Evolutionary conservation across 2,113 vertebrate genomes (phyloP).

Genomic region (Brachypodius melanocephalos): DNA sequence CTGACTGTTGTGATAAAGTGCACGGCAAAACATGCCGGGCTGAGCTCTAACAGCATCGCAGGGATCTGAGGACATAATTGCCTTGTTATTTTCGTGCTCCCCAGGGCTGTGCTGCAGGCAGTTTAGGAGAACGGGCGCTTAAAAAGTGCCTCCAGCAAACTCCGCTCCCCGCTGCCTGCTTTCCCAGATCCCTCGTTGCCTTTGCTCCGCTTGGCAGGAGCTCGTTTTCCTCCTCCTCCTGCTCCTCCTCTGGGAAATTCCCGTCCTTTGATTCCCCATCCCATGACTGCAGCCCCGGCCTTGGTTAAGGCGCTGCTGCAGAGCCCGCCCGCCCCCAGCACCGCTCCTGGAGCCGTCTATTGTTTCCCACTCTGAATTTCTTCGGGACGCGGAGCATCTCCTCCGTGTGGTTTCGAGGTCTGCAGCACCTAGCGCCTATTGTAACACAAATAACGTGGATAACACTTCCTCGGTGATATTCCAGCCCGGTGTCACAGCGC

Average conservation of each 20-base stretch:
- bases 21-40: not conserved
- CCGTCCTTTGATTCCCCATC: not conserved
- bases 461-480: not conserved
- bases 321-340: not conserved
- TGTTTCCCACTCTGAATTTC: not conserved
- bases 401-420: not conserved
- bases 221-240: not conserved
- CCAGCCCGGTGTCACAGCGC: not conserved
- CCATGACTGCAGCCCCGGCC: not conserved
- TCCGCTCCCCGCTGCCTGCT: not conserved
- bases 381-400: not conserved
- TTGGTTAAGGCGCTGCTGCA: not conserved
- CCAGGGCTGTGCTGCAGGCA: constrained; percentile 8
- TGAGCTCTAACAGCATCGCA: not conserved
- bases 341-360: fast-evolving
- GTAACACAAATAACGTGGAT: not conserved
- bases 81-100: not conserved
- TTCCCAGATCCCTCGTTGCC: not conserved
- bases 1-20: not conserved
- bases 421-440: not conserved
- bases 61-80: not conserved
- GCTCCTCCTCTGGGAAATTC: not conserved
- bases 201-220: not conserved
- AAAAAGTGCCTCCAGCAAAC: not conserved
- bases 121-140: not conserved